phyloP scores from a whole-genome alignment of 2,888 invertebrate species.

The Tineola bisselliella region DNA sequence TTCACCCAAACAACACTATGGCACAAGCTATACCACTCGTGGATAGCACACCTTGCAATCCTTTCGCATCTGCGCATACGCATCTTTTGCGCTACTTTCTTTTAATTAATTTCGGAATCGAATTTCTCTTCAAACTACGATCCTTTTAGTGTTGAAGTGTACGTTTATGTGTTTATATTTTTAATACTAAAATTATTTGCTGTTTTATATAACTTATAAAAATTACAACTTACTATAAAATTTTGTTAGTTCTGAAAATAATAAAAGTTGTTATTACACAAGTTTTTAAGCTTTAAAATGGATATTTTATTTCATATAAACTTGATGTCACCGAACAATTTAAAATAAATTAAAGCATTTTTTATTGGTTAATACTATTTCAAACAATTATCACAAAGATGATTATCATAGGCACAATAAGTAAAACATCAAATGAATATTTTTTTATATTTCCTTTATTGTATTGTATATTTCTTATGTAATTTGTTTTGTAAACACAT shows the following conservation, averaged over 20 bases:
- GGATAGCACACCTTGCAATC: constrained; percentile 52
- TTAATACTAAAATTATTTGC: not conserved
- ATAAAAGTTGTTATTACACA: no score
- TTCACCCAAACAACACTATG: constrained; percentile 9
- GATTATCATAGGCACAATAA: not conserved
- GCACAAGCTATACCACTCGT: constrained; percentile 13
- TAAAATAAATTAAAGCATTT: not conserved
- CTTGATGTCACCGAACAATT: not conserved
- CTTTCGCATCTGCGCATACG: constrained; percentile 47
- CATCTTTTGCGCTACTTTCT: constrained; percentile 16
- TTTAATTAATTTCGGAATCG: constrained; percentile 13
- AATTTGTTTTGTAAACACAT: constrained; percentile 55
- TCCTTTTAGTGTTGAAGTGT: constrained; percentile 1
- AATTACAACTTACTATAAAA: no score
- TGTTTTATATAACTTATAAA: not conserved
- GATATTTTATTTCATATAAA: no score
- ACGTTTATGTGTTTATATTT: not conserved
- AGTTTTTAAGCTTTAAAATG: no score
- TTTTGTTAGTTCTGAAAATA: no score
- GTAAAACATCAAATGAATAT: not conserved
- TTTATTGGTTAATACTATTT: not conserved
- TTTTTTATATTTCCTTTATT: not conserved
- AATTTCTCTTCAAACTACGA: not conserved
- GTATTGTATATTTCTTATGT: constrained; percentile 9
- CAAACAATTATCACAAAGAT: not conserved